Evolutionary conservation across 2,113 vertebrate genomes (phyloP).

Genomic region (Leucoraja erinaceus): DNA sequence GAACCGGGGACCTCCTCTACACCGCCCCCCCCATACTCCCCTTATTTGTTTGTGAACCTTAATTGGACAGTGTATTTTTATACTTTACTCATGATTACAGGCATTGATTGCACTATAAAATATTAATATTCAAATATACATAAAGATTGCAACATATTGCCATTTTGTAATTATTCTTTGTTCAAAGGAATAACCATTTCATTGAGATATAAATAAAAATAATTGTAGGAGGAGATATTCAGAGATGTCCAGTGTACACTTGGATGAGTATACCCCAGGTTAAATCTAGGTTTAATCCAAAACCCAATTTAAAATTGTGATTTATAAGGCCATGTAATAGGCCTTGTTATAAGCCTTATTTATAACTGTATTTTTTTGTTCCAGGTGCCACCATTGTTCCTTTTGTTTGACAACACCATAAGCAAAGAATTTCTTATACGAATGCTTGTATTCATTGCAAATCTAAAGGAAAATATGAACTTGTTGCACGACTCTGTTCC

Average conservation of each 20-base stretch:
- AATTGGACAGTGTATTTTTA: neutral
- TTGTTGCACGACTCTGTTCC: neutral
- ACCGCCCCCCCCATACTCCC: no score
- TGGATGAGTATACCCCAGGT: no score
- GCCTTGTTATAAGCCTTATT: neutral
- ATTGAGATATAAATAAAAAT: neutral
- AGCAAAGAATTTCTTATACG: conserved; percentile 71
- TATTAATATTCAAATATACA: neutral
- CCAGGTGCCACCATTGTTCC: conserved; percentile 70
- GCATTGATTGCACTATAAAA: neutral
- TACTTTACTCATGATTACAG: neutral
- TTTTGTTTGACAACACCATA: conserved; percentile 65
- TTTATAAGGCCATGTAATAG: no score
- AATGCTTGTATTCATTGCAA: conserved; percentile 68
- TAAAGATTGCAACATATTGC: neutral
- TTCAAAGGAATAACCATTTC: neutral
- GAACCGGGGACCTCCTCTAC: no score
- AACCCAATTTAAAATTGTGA: no score
- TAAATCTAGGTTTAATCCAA: no score
- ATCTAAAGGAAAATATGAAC: conserved; percentile 60
- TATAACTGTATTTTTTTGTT: neutral
- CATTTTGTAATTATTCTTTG: neutral
- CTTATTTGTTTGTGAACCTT: neutral
- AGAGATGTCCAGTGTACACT: neutral
- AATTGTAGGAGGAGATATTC: neutral